phyloP scores from a whole-genome alignment of 2,113 vertebrate species.

The Shinisaurus crocodilurus region DNA sequence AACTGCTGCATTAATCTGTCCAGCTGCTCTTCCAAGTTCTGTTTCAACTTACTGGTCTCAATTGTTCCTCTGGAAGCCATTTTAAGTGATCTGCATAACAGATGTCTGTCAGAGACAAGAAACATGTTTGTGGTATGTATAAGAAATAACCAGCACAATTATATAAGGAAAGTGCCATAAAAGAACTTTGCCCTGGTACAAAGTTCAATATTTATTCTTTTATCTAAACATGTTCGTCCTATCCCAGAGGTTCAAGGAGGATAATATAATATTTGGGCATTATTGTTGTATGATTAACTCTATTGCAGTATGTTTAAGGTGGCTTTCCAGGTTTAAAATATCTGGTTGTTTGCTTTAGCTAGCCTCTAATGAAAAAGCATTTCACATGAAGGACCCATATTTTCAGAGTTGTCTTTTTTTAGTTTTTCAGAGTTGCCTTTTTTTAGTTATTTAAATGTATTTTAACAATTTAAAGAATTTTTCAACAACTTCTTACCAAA shows the following conservation, averaged over 20 bases:
- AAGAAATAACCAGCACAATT: background rate
- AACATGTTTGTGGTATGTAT: background rate
- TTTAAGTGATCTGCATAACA: constrained; percentile 54
- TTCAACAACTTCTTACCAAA: background rate
- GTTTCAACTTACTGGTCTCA: constrained; percentile 93
- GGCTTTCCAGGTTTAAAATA: background rate
- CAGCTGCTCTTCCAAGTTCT: constrained; percentile 97
- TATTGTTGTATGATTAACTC: background rate
- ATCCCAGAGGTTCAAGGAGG: background rate
- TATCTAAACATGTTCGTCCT: background rate
- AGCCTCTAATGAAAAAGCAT: background rate
- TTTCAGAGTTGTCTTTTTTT: background rate
- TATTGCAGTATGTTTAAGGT: no score
- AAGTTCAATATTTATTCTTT: background rate
- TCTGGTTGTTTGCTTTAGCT: no score
- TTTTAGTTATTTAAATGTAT: background rate
- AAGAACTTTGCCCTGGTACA: background rate
- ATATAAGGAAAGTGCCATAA: background rate
- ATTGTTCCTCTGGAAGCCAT: constrained; percentile 97
- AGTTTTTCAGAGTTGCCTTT: no score
- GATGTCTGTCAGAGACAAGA: constrained; percentile 15
- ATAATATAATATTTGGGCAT: background rate
- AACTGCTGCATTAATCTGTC: constrained; percentile 97
- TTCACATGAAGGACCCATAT: background rate
- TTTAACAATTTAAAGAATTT: background rate